Evolutionary conservation across 2,113 vertebrate species (phyloP), one percentile per base, ranked within the genome.

Genomic region (Paracanthobrama guichenoti): DNA sequence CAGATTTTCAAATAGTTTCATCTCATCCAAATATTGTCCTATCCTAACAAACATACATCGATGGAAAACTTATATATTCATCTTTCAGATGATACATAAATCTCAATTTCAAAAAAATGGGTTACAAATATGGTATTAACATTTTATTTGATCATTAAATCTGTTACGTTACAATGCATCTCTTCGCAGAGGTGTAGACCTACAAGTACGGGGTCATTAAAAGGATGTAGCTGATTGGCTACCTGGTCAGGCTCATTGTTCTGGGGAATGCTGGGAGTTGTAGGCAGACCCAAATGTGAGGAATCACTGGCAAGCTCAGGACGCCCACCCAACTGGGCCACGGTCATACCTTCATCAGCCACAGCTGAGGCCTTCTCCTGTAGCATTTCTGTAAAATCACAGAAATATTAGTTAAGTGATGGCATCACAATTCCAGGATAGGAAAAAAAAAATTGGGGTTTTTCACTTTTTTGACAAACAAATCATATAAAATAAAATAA

Each of bases 331-430:
- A 92, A 90, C 87, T 94, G 95, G 90, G 92, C 93, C 89, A 90
- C 94, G 91, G 93, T 93, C 93, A 95, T 94, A 90, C 93, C 94
- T 90, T 97, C 97, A 90, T 98, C 96, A 82, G 93, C 95, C 93
- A 96, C 96, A 89, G 95, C 93, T 92, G 96, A 95, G 91, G 94
- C 94, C 92, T 98, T 99, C 90, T 99, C 97, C 94, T 99, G 97
- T 92, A 99, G 97, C 97, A 99, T 99, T 93, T 96, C 97, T 98
- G 91, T 53, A 82, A 82, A 79, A 18, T 75, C 50, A 53, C 14
- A 53, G 6, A 53, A 75, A 22, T 46, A 72, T 72, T 72, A 72
- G 39, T 50, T 74, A 14, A 50, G 50, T 50, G 22, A 73, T 24
- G 12, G 2, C 5, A 16, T 48, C 6, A 26, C 42, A 73, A n/a